phyloP scores from a whole-genome alignment of 1,140 invertebrate genomes.

The Polypedilum pembai region DNA sequence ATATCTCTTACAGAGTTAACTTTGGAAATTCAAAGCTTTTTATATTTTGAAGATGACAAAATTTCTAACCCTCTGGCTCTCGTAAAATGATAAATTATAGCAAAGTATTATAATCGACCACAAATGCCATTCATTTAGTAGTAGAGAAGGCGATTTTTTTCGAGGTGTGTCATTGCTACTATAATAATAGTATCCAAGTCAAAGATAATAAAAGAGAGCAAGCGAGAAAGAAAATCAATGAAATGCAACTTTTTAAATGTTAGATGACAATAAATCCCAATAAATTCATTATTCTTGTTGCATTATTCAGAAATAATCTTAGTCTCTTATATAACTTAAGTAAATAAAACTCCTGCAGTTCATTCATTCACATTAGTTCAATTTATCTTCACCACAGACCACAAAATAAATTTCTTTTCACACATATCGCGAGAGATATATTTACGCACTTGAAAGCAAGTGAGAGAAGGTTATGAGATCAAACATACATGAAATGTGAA shows the following conservation, averaged over 20 bases:
- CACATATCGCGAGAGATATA: not conserved
- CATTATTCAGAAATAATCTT: not conserved
- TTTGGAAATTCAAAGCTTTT: no score
- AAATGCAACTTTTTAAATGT: not conserved
- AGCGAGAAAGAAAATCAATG: not conserved
- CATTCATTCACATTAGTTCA: not conserved
- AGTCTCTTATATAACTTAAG: not conserved
- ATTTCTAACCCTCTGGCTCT: no score
- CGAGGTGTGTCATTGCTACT: not conserved
- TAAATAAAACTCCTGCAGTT: not conserved
- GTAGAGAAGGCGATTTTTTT: not conserved
- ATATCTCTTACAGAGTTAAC: no score
- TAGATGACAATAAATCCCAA: not conserved
- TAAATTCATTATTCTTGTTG: not conserved
- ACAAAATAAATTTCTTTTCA: not conserved
- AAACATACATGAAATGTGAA: not conserved
- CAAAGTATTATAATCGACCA: not conserved
- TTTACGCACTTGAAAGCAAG: not conserved
- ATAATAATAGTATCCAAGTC: no score
- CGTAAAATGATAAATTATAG: slow-evolving; percentile 1
- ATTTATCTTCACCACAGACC: not conserved
- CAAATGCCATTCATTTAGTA: not conserved
- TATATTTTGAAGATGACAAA: no score
- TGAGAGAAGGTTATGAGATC: not conserved
- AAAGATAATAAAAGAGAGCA: not conserved